Evolutionary conservation across 2,113 vertebrate genomes (phyloP).

Genomic region (Melanerpes aurifrons): DNA sequence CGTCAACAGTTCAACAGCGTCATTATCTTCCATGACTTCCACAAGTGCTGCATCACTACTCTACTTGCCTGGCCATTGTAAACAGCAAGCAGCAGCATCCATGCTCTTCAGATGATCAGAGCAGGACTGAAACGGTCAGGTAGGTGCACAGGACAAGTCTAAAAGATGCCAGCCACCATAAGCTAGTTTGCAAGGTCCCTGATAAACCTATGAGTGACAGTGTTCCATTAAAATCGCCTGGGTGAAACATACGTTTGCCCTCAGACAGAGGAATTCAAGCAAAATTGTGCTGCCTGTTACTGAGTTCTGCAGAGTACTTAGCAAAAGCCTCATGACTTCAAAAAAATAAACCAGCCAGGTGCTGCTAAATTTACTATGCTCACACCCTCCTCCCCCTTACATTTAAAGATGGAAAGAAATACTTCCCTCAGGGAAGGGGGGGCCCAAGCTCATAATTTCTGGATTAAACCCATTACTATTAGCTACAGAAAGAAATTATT

Average conservation of each 20-base stretch:
- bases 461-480: slow-evolving; percentile 74
- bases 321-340: neutral
- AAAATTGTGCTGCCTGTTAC: neutral
- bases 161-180: neutral
- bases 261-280: neutral
- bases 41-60: neutral
- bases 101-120: neutral
- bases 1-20: neutral
- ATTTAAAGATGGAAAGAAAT: slow-evolving; percentile 52
- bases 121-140: neutral
- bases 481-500: slow-evolving; percentile 79
- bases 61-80: neutral
- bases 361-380: neutral
- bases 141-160: neutral
- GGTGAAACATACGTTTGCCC: neutral
- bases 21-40: neutral
- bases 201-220: neutral
- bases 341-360: slow-evolving; percentile 26
- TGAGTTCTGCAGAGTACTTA: neutral
- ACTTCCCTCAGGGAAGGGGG: slow-evolving; percentile 60
- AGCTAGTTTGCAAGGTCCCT: neutral
- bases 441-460: slow-evolving; percentile 62
- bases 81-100: neutral
- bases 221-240: neutral
- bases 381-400: neutral